Evolutionary conservation across 2,797 vertebrate genomes (phyloP), one percentile per base, ranked within the genome.

Genomic region (Pseudopleuronectes americanus): DNA sequence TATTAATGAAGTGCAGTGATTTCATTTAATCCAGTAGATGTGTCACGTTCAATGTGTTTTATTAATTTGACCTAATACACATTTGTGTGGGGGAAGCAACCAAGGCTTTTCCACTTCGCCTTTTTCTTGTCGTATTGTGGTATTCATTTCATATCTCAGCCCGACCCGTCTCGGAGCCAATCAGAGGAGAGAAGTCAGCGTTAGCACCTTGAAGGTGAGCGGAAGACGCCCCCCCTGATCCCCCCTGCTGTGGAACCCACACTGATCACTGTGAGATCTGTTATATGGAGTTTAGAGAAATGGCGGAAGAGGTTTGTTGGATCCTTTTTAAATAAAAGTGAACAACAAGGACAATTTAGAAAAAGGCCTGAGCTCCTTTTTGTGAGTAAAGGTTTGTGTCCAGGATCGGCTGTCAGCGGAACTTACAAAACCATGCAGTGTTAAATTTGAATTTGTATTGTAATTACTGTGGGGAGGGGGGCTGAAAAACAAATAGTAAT

Each of bases 101-200:
- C 22, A 51, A 22, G 52, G 48, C 5, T 61, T 69, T 57, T 57
- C 67, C 67, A 57, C 61, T 7, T 48, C 45, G n/a, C 19, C 45
- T 65, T 57, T 66, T 57, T 66, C 51, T n/a, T 74, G 41, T 16
- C 5, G 14, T 13, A 43, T n/a, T 74, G 41, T 16, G 1, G 14
- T 13, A 43, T 43, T 43, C 4, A 43, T 43, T 43, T 38, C 41
- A 43, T 49, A 22, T 22, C 9, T 9, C 48, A 3, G n/a, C n/a
- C 8, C 21, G 8, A 21, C 19, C 9, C 1, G 83, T 80, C 76
- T 84, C 41, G 28, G 64, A 83, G 81, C 85, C 83, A 87, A 85
- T 84, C 79, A 64, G 57, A 51, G 67, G 65, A 70, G 78, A 49
- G 69, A 72, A 71, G 57, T n/a, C 19, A 53, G 52, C 60, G 49